Base-by-base conservation (phyloP, 2,888 invertebrate species). In the Drosophila kanekoi region DNA sequence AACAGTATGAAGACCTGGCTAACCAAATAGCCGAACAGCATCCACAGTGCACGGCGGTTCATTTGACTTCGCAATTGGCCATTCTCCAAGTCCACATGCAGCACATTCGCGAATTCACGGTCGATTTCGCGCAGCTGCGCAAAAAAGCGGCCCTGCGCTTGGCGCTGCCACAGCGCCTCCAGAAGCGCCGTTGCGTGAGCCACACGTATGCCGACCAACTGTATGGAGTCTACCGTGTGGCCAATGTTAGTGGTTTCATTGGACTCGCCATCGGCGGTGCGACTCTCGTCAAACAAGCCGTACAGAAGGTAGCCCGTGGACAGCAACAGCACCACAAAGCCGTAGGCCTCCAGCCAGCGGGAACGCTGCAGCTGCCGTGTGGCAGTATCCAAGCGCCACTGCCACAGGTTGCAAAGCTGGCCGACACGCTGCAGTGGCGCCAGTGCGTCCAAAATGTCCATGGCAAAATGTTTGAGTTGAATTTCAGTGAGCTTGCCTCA, bases 181-280 rank as follows among this genome's bases (percentile, higher is more conserved):
- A 83, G 28, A 23, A 92, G 66, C 0, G 87, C 81, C 0, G 86
- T 81, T 18, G 87, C 65, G 41, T 91, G 91, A 0, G 90, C 87
- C 45, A 91, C 52, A 3, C 91, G 89, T 41, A 92, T 89, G 38
- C 91, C 89, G 35, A 90, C 64, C 49, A 92, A 57, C 67, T 92
- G 91, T 48, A 92, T 89, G 37, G 83, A 89, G 58, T 91, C 91
- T 4, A 92, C 89, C 0, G 89, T 90, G 16, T 81, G 60, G 0
- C 88, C 91, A 35, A 90, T 73, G 18, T 80, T 83, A 0, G 54
- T 60, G 3, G 65, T 60, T 13, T 70, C 58, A 2, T 58, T 61
- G 18, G 51, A 47, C 11, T 45, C 60, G 40, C n/a, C 45, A 11
- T 13, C 43, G 20, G 9, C 14, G 11, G 13, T 41, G 43, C 57